These are phyloP conservation scores for Nematostella vectensis DNA, from an alignment of 92 coral and sea anemone genomes.

Conservation along the genomic window DNA sequence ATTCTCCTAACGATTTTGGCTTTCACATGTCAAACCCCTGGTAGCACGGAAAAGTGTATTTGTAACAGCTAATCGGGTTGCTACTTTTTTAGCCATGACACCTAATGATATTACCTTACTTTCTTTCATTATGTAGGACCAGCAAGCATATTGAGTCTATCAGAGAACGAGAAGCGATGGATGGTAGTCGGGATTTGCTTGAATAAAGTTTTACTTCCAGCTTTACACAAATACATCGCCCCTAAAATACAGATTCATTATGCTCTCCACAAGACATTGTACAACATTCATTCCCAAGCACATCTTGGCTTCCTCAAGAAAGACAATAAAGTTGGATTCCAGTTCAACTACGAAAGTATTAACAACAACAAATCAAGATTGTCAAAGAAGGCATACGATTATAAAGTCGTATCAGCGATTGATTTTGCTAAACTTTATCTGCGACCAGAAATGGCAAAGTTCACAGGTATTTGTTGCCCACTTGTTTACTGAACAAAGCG, in stretches of 20 bases:
- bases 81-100: no score
- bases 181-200: conserved; percentile 70
- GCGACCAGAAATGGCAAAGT: conserved; percentile 73
- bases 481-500: not conserved
- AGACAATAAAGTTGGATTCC: conserved; percentile 20
- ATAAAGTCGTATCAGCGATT: conserved; percentile 47
- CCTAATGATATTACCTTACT: not conserved
- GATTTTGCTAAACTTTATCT: conserved; percentile 69
- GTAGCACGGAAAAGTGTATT: no score
- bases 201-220: conserved; percentile 58
- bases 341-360: conserved; percentile 64
- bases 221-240: conserved; percentile 27
- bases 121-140: not conserved
- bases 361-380: conserved; percentile 47
- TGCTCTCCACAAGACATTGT: conserved; percentile 10
- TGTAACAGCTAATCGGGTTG: no score
- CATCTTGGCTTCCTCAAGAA: conserved; percentile 2
- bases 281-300: conserved; percentile 40
- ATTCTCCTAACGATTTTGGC: no score
- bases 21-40: no score
- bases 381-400: conserved; percentile 54
- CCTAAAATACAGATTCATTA: conserved; percentile 52
- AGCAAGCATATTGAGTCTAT: conserved; percentile 31
- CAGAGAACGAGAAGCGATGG: conserved; percentile 70
- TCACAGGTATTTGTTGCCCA: conserved; percentile 38